Conservation (phyloP, 1,140 invertebrate genomes). For the Bombus impatiens region DNA sequence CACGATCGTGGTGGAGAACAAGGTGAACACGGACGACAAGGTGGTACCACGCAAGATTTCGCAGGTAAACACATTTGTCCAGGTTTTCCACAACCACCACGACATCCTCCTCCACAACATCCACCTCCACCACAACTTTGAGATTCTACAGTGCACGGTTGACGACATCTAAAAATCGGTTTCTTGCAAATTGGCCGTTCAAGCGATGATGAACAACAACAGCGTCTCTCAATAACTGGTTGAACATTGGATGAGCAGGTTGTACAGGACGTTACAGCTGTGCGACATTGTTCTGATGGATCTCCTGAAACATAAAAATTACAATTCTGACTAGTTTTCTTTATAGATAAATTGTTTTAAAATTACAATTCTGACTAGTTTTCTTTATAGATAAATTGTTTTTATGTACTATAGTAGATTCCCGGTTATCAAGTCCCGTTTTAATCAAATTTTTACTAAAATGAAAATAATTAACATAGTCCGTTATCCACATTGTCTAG, state of each 20-base stretch:
- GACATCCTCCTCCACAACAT: constrained; percentile 71
- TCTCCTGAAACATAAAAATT: constrained; percentile 19
- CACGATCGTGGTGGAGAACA: constrained; percentile 62
- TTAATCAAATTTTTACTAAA: neutral
- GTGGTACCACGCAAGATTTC: constrained; percentile 60
- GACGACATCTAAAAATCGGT: constrained; percentile 54
- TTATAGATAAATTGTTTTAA: neutral
- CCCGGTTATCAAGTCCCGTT: neutral
- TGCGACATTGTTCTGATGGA: constrained; percentile 37
- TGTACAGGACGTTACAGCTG: neutral
- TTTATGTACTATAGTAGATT: neutral
- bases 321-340: neutral
- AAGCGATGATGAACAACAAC: constrained; percentile 57
- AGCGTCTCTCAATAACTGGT: constrained; percentile 31
- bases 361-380: neutral
- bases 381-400: neutral
- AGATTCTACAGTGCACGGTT: constrained; percentile 54
- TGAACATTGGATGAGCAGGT: constrained; percentile 36
- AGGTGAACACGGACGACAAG: constrained; percentile 59
- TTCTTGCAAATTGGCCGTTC: constrained; percentile 61
- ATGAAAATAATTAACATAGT: neutral
- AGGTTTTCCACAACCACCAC: constrained; percentile 72
- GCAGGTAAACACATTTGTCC: constrained; percentile 66
- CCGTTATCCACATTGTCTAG: too few species aligned
- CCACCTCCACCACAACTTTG: constrained; percentile 68